Percentiles rank a stretch among this genome's conserved stretches.
phyloP scores from a whole-genome alignment of 2,113 vertebrate species.

The Collichthys lucidus region DNA sequence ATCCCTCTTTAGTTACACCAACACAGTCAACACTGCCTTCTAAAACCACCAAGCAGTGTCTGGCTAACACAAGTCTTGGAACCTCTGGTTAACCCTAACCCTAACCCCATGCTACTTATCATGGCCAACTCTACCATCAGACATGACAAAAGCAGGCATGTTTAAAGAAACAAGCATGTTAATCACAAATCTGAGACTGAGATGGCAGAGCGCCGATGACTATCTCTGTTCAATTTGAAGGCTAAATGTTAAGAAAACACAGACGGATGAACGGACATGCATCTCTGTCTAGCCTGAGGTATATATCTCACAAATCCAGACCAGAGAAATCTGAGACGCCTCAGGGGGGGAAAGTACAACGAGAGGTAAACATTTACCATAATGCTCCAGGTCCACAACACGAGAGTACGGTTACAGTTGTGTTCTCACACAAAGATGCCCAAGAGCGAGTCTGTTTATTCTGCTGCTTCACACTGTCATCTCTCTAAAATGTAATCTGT shows the following conservation, averaged over 20 bases:
- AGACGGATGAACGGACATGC: neutral
- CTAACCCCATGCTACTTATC: neutral
- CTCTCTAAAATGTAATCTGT: conserved; percentile 27
- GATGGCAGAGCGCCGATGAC: neutral
- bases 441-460: neutral
- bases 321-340: conserved; percentile 24
- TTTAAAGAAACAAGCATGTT: neutral
- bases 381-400: conserved; percentile 16
- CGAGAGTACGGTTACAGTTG: conserved; percentile 27
- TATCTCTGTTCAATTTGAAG: conserved; percentile 16
- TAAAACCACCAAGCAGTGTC: neutral
- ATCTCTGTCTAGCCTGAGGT: neutral
- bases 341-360: conserved; percentile 10
- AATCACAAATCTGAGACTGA: neutral
- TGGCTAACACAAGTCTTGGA: neutral
- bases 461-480: neutral
- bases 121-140: neutral
- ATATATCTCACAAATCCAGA: neutral
- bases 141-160: neutral
- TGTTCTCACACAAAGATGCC: conserved; percentile 3
- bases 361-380: conserved; percentile 55
- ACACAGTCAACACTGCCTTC: neutral
- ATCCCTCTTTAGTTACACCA: neutral
- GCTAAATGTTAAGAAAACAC: conserved; percentile 24
- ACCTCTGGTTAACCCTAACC: neutral